phyloP scores from a whole-genome alignment of 2,797 vertebrate species.

The Macrochelys suwanniensis region DNA sequence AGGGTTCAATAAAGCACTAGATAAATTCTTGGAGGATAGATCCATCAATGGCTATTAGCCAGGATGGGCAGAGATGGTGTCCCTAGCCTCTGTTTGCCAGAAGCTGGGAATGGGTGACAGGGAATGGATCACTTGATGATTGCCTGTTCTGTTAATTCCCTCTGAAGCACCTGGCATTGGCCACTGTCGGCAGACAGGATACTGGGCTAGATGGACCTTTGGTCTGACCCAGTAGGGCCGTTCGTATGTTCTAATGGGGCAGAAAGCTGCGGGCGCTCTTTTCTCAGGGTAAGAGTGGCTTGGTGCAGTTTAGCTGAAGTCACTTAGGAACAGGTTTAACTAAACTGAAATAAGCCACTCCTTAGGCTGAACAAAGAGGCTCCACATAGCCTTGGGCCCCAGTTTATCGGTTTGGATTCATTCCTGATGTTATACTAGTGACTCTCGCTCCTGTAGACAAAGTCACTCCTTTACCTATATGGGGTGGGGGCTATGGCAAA shows the following conservation, averaged over 20 bases:
- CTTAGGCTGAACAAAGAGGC: background rate
- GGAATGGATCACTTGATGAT: too few species aligned
- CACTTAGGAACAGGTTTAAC: slow-evolving; percentile 18
- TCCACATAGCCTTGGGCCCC: background rate
- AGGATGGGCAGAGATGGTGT: too few species aligned
- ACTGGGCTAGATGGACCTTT: too few species aligned
- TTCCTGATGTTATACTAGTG: background rate
- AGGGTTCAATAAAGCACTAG: too few species aligned
- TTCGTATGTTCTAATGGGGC: background rate
- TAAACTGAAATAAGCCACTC: background rate
- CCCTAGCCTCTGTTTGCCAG: too few species aligned
- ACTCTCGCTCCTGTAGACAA: background rate
- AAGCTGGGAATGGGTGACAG: too few species aligned
- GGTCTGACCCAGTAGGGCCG: too few species aligned
- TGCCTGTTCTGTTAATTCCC: too few species aligned
- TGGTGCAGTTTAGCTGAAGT: slow-evolving; percentile 4
- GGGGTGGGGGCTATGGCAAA: background rate
- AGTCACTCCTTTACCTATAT: accelerated
- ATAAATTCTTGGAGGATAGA: too few species aligned
- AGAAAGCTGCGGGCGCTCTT: background rate
- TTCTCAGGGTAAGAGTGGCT: background rate
- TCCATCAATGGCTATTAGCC: too few species aligned
- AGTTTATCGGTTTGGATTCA: background rate
- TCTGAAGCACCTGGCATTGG: too few species aligned
- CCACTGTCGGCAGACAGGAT: too few species aligned